Evolutionary conservation across 2,888 invertebrate species (phyloP).

Genomic region (Zygothrica quintamaculata): DNA sequence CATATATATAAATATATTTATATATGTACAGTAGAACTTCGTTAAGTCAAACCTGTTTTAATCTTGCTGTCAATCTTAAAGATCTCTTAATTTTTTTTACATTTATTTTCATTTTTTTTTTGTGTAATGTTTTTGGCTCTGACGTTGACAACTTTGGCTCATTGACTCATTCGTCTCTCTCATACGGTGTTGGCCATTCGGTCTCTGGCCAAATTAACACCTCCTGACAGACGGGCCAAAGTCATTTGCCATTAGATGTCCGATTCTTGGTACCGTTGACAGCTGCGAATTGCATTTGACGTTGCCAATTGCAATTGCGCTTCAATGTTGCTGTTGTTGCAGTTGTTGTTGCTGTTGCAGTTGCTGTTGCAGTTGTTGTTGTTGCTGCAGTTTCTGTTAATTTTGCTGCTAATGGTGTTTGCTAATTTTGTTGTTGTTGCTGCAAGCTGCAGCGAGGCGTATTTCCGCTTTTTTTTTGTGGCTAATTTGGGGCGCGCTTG

Average conservation of each 20-base stretch:
- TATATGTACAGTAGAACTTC: not conserved
- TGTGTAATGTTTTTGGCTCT: too few species aligned
- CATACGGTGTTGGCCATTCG: too few species aligned
- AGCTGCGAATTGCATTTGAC: slow-evolving; percentile 52
- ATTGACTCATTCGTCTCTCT: slow-evolving; percentile 46
- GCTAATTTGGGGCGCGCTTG: slow-evolving; percentile 60
- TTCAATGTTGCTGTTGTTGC: slow-evolving; percentile 38
- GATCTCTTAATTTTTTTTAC: slow-evolving; percentile 51
- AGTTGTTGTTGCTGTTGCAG: slow-evolving; percentile 23
- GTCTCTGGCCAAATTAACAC: slow-evolving; percentile 30
- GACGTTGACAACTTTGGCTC: slow-evolving; percentile 55
- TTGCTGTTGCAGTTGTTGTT: slow-evolving; percentile 45
- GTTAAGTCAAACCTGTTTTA: slow-evolving; percentile 28
- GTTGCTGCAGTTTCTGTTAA: slow-evolving; percentile 15
- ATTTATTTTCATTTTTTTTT: too few species aligned
- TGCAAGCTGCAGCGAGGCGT: slow-evolving; percentile 39
- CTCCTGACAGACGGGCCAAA: slow-evolving; percentile 43
- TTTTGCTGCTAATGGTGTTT: slow-evolving; percentile 48
- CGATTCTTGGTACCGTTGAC: slow-evolving; percentile 58
- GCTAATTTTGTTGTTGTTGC: slow-evolving; percentile 28
- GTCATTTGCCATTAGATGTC: slow-evolving; percentile 73
- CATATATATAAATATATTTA: slow-evolving; percentile 20
- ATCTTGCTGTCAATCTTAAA: slow-evolving; percentile 31
- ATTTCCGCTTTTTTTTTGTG: slow-evolving; percentile 65
- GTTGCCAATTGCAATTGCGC: slow-evolving; percentile 45